These are phyloP conservation scores for Tetranychus piercei DNA, from an alignment of 2,888 invertebrate genomes.

Conservation along the genomic window DNA sequence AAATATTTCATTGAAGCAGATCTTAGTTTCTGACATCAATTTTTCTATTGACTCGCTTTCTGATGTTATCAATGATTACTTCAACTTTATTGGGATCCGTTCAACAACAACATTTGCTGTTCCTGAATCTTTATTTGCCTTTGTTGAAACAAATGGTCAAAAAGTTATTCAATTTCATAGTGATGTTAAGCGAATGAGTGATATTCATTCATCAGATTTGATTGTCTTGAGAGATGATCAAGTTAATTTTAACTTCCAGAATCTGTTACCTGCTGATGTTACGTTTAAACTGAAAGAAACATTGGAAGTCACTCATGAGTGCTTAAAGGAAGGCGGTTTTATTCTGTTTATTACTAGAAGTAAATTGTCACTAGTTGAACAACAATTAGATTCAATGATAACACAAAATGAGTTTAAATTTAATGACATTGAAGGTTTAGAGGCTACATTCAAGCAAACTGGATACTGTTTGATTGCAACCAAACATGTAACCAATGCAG, in stretches of 20 bases:
- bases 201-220: conserved; percentile 2
- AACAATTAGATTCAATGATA: not conserved
- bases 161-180: not conserved
- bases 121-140: not conserved
- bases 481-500: not conserved
- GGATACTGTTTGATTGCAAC: not conserved
- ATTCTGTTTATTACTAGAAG: conserved; percentile 3
- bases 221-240: not conserved
- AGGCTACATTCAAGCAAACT: not conserved
- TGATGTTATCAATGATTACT: not conserved
- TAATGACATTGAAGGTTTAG: not conserved
- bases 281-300: conserved; percentile 6
- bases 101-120: not conserved
- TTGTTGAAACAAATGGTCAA: not conserved
- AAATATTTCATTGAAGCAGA: not conserved
- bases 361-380: conserved; percentile 1
- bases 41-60: not conserved
- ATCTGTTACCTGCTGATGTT: not conserved
- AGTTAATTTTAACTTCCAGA: not conserved
- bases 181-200: not conserved
- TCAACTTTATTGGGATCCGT: not conserved
- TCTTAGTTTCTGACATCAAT: not conserved
- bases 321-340: conserved; percentile 10
- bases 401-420: not conserved
- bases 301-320: not conserved